Conservation (phyloP, 2,888 invertebrate species). For the Drosophila putrida region DNA sequence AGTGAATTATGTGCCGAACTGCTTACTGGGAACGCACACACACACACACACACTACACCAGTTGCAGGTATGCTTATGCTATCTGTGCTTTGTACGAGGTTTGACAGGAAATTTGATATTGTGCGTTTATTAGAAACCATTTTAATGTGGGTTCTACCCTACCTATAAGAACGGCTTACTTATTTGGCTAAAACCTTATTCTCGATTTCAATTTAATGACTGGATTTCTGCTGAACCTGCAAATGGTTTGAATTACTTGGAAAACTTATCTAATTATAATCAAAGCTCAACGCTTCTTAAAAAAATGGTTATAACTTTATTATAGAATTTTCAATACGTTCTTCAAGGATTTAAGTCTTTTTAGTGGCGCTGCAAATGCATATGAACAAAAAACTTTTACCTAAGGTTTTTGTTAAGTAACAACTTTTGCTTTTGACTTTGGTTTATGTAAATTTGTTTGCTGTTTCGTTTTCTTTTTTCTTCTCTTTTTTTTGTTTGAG, state of each 20-base stretch:
- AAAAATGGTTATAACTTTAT: not conserved
- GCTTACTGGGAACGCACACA: slow-evolving; percentile 72
- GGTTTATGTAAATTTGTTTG: slow-evolving; percentile 44
- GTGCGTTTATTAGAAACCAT: slow-evolving; percentile 65
- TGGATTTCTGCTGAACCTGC: slow-evolving; percentile 8
- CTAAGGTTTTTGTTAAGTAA: slow-evolving; percentile 60
- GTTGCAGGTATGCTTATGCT: slow-evolving; percentile 13
- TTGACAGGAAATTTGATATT: slow-evolving; percentile 72
- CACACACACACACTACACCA: slow-evolving; percentile 52
- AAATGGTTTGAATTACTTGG: not conserved
- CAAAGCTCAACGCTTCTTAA: not conserved
- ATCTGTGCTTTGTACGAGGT: slow-evolving; percentile 38
- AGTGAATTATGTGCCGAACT: slow-evolving; percentile 78
- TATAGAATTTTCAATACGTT: not conserved
- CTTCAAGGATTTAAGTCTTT: not conserved
- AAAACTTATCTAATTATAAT: not conserved
- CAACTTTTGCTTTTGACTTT: slow-evolving; percentile 36
- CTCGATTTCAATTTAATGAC: slow-evolving; percentile 33
- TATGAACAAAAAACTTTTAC: slow-evolving; percentile 43
- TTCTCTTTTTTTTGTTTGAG: slow-evolving; percentile 40
- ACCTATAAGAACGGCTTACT: slow-evolving; percentile 35
- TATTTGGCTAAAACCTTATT: slow-evolving; percentile 18
- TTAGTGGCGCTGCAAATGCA: slow-evolving; percentile 1
- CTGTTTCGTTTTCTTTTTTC: slow-evolving; percentile 22
- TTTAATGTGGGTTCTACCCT: slow-evolving; percentile 45